Evolutionary conservation across 2,888 invertebrate species (phyloP), one percentile per base, ranked within the genome.

Genomic region (Dasysyrphus albostriatus): DNA sequence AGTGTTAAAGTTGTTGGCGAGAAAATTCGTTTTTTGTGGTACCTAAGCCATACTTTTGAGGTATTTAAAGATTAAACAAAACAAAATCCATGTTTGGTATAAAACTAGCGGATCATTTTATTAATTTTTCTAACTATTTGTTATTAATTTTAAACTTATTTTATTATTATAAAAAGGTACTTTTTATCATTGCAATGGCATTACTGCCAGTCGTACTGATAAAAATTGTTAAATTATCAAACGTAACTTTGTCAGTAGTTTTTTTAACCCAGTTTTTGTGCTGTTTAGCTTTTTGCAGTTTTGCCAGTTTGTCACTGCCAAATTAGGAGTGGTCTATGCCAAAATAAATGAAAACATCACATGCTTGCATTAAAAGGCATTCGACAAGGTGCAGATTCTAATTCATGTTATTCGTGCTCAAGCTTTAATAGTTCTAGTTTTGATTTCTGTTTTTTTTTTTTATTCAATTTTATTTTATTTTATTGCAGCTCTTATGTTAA

Each of bases 401-500:
- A 54, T 69, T 54, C 24, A 69, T 51, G 39, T 37, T 9, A 39
- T 69, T 69, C 54, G 54, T 39, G 69, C 54, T 39, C 51, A 29
- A 69, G 54, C 69, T 69, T 69, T 69, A 69, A 69, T 69, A 69
- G 69, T 54, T 69, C 69, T 69, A 69, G 69, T 69, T 69, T 69
- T 69, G 2, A 54, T 49, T 34, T 67, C 12, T 67, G 34, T 16
- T 29, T 19, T 59, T 16, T 59, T 16, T 24, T 24, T 24, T 24
- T 24, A 24, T 24, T 24, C 3, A 2, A 24, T 24, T 24, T 24
- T 24, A 6, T 59, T 37, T 14, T 39, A 6, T 58, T 58, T 58
- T 58, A 34, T 54, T 54, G 29, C 0, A 24, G 7, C 34, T 47
- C 19, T 37, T 49, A 32, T 49, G 65, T 37, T 67, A 34, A 67